Percentiles rank a stretch among this genome's conserved stretches.
phyloP scores from a whole-genome alignment of 1,140 invertebrate genomes.

The Physella acuta region DNA sequence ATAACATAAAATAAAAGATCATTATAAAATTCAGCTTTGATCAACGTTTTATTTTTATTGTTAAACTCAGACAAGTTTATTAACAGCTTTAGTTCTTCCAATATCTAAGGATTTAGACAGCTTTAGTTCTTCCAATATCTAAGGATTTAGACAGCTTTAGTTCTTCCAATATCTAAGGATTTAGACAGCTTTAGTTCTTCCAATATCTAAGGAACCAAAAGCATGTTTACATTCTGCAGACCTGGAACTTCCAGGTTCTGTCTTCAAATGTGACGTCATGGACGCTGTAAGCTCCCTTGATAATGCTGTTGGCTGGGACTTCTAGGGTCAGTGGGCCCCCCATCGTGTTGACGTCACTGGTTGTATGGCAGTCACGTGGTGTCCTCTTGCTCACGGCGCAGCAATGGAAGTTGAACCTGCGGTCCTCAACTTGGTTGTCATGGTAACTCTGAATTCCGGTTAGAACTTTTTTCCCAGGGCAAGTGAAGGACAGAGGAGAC shows the following conservation, averaged over 20 bases:
- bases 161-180: too few relatives aligned
- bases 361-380: not conserved
- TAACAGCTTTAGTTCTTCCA: too few relatives aligned
- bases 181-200: too few relatives aligned
- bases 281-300: constrained; percentile 1
- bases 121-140: too few relatives aligned
- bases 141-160: too few relatives aligned
- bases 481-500: constrained; percentile 6
- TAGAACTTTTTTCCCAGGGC: constrained; percentile 26
- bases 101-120: too few relatives aligned
- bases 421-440: not conserved
- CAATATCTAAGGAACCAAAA: too few relatives aligned
- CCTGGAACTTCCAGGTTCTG: not conserved
- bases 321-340: not conserved
- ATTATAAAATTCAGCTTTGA: too few relatives aligned
- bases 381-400: not conserved
- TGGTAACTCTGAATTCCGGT: not conserved
- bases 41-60: too few relatives aligned
- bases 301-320: not conserved
- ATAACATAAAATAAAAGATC: too few relatives aligned
- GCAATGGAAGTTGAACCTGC: not conserved
- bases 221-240: too few relatives aligned
- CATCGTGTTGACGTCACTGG: not conserved
- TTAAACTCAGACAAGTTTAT: too few relatives aligned
- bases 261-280: not conserved